Evolutionary conservation across 2,888 invertebrate species (phyloP).

Genomic region (Ashinkailepas kermadecensis): DNA sequence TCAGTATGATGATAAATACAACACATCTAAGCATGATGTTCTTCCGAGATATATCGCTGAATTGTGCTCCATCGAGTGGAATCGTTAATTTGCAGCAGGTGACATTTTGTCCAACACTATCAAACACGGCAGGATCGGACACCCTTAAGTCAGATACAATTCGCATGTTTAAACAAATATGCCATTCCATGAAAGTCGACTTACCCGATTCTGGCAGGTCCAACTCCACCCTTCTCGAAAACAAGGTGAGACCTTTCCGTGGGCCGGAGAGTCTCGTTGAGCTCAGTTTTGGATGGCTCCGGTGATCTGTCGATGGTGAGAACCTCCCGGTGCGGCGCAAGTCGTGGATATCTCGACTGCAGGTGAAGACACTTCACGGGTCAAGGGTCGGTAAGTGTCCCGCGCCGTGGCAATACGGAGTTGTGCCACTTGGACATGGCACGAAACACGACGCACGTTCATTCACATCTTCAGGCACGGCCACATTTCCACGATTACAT

Average conservation of each 20-base stretch:
- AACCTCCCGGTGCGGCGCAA: not conserved
- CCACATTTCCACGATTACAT: too few relatives aligned
- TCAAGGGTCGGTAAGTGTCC: too few relatives aligned
- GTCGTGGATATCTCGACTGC: not conserved
- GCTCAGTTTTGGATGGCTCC: not conserved
- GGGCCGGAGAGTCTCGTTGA: not conserved
- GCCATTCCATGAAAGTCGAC: not conserved
- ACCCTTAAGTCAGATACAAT: too few relatives aligned
- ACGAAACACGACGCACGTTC: too few relatives aligned
- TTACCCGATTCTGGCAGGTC: not conserved
- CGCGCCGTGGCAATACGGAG: too few relatives aligned
- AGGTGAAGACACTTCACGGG: not conserved
- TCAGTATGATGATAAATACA: too few relatives aligned
- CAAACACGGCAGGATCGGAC: not conserved
- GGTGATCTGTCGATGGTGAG: constrained; percentile 8
- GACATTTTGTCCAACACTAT: not conserved
- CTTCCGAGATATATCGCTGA: too few relatives aligned
- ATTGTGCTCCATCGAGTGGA: too few relatives aligned
- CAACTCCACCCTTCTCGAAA: not conserved
- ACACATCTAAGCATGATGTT: too few relatives aligned
- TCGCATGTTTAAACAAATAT: not conserved
- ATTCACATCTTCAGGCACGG: too few relatives aligned
- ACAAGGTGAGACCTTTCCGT: not conserved
- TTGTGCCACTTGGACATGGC: too few relatives aligned
- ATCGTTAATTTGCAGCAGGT: too few relatives aligned